Conservation (phyloP, 2,113 vertebrate species). For the Rhinopomastus cyanomelas region DNA sequence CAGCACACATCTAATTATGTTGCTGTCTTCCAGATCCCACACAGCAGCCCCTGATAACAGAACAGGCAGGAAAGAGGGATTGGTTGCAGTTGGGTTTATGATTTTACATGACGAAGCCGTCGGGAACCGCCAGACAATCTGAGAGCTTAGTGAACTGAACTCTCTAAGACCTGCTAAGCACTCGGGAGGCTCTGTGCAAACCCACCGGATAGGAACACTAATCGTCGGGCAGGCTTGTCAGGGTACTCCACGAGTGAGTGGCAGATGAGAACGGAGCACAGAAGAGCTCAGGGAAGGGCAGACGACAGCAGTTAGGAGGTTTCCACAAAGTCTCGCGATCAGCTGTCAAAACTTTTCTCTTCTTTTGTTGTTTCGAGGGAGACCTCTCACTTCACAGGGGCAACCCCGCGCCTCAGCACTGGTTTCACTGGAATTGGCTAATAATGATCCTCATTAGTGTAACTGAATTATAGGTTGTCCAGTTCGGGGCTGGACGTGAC, state of each 20-base stretch:
- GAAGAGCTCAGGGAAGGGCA: background rate
- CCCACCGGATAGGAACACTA: slow-evolving; percentile 43
- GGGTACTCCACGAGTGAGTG: slow-evolving; percentile 17
- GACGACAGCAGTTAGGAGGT: background rate
- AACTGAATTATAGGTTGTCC: slow-evolving; percentile 44
- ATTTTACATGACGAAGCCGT: slow-evolving; percentile 59
- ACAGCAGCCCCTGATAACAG: background rate
- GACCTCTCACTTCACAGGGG: background rate
- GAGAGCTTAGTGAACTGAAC: slow-evolving; percentile 52
- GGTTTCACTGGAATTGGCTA: slow-evolving; percentile 44
- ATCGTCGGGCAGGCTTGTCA: slow-evolving; percentile 27
- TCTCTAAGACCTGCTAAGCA: slow-evolving; percentile 57
- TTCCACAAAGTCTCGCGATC: background rate
- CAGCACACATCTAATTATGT: slow-evolving; percentile 24
- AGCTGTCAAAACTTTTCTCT: background rate
- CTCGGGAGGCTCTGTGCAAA: slow-evolving; percentile 50
- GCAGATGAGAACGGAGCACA: background rate
- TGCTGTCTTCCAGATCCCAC: background rate
- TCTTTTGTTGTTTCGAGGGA: background rate
- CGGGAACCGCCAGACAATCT: slow-evolving; percentile 36
- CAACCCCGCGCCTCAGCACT: background rate
- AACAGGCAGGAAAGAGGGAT: slow-evolving; percentile 20
- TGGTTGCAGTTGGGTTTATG: background rate
- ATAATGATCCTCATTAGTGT: slow-evolving; percentile 44
- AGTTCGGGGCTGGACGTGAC: slow-evolving; percentile 39